These are phyloP conservation scores for Dreissena polymorpha DNA, from an alignment of 1,140 invertebrate species.

Conservation along the genomic window DNA sequence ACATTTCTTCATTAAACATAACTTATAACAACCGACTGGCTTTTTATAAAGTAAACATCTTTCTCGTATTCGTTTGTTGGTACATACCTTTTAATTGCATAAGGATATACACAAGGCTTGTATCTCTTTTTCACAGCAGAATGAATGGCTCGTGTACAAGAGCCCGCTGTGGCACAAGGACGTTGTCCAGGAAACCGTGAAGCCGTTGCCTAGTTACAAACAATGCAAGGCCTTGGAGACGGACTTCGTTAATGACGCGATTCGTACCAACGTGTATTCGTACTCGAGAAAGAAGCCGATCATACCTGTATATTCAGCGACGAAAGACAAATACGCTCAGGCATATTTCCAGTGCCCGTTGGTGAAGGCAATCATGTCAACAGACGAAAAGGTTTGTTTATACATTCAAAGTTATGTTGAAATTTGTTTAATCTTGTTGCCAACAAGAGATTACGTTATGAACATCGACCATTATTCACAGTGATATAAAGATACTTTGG, in stretches of 20 bases:
- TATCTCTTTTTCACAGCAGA: conserved; percentile 41
- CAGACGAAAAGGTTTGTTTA: not conserved
- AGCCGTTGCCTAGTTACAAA: conserved; percentile 52
- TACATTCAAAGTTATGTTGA: conserved; percentile 18
- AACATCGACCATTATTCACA: too few relatives aligned
- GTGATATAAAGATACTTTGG: too few relatives aligned
- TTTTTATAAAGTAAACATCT: not conserved
- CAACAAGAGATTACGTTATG: too few relatives aligned
- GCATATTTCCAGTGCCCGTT: conserved; percentile 73
- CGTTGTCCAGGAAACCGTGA: conserved; percentile 51
- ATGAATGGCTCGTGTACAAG: conserved; percentile 60
- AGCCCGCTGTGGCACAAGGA: conserved; percentile 64
- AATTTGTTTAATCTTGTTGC: not conserved
- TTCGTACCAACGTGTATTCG: conserved; percentile 56
- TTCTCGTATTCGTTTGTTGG: not conserved
- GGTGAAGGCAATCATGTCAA: conserved; percentile 63
- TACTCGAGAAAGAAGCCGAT: conserved; percentile 61
- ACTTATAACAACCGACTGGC: not conserved
- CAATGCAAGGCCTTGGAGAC: conserved; percentile 49
- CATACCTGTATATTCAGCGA: conserved; percentile 71
- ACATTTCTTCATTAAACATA: not conserved
- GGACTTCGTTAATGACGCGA: conserved; percentile 64
- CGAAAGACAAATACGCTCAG: conserved; percentile 66
- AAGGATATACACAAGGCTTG: not conserved
- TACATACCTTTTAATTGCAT: conserved; percentile 23